Evolutionary conservation across 2,888 invertebrate genomes (phyloP).

Genomic region (Thecophora atra): DNA sequence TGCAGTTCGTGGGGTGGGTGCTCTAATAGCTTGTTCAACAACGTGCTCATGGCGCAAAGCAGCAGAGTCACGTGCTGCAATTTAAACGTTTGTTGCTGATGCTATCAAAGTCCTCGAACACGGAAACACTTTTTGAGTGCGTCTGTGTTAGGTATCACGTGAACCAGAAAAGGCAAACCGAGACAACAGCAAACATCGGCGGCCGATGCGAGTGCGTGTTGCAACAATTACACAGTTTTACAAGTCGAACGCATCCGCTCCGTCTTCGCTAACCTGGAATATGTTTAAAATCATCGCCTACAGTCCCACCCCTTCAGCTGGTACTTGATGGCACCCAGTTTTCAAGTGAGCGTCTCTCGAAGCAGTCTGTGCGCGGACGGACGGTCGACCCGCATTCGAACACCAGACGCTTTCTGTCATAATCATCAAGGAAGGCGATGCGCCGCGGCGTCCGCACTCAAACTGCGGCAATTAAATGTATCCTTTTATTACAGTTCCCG

Average conservation of each 20-base stretch:
- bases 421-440: not conserved
- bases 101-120: conserved; percentile 19
- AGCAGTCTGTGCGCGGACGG: not conserved
- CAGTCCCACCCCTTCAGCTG: conserved; percentile 13
- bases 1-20: conserved; percentile 4
- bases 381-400: conserved; percentile 16
- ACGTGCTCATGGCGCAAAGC: not conserved
- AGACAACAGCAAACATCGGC: conserved; percentile 14
- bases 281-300: not conserved
- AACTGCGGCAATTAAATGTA: conserved; percentile 20
- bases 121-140: conserved; percentile 18
- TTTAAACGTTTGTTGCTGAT: conserved; percentile 12
- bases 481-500: conserved; percentile 6
- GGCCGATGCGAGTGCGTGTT: not conserved
- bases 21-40: not conserved
- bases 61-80: conserved; percentile 21
- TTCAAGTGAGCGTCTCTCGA: not conserved
- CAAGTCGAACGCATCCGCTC: conserved; percentile 19
- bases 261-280: not conserved
- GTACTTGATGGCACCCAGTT: conserved; percentile 5
- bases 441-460: not conserved
- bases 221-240: conserved; percentile 31
- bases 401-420: not conserved
- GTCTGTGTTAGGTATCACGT: not conserved
- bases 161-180: conserved; percentile 20